These are phyloP conservation scores for Biston stratarius DNA, from an alignment of 2,888 invertebrate genomes.

Conservation along the genomic window DNA sequence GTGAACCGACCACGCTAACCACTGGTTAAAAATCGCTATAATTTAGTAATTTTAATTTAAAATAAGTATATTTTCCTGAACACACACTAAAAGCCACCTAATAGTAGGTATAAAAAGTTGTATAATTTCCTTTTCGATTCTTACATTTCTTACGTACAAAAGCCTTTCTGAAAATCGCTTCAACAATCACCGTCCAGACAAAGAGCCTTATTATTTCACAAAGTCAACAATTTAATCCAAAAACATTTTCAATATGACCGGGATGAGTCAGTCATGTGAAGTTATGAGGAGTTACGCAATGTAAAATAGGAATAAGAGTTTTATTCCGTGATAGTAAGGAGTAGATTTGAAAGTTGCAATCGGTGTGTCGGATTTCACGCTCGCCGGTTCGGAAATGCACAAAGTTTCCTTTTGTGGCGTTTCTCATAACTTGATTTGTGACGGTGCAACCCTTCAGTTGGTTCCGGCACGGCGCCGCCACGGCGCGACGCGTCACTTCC, in stretches of 20 bases:
- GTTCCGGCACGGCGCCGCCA: conserved; percentile 82
- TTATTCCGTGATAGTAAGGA: conserved; percentile 58
- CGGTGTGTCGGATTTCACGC: conserved; percentile 77
- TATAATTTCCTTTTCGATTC: conserved; percentile 4
- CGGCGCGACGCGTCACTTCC: conserved; percentile 82
- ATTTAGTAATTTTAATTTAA: no score
- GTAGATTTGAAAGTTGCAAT: conserved; percentile 47
- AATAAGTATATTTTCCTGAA: no score
- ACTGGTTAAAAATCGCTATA: no score
- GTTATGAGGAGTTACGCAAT: conserved; percentile 39
- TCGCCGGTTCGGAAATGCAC: conserved; percentile 83
- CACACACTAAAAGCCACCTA: no score
- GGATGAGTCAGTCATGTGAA: conserved; percentile 63
- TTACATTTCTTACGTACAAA: conserved; percentile 4
- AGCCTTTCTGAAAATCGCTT: conserved; percentile 8
- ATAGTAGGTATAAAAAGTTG: no score
- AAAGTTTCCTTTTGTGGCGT: conserved; percentile 86
- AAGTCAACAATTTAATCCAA: conserved; percentile 57
- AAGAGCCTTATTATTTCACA: conserved; percentile 44
- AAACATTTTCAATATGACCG: conserved; percentile 64
- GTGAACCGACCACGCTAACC: no score
- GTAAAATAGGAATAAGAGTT: conserved; percentile 42
- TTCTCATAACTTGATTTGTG: conserved; percentile 86
- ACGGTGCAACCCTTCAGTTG: conserved; percentile 83
- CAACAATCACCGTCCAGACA: conserved; percentile 19